Percentiles rank a stretch among this genome's conserved stretches.
Evolutionary conservation across 2,888 invertebrate genomes (phyloP).

Genomic region (Pemphredon lugubris): DNA sequence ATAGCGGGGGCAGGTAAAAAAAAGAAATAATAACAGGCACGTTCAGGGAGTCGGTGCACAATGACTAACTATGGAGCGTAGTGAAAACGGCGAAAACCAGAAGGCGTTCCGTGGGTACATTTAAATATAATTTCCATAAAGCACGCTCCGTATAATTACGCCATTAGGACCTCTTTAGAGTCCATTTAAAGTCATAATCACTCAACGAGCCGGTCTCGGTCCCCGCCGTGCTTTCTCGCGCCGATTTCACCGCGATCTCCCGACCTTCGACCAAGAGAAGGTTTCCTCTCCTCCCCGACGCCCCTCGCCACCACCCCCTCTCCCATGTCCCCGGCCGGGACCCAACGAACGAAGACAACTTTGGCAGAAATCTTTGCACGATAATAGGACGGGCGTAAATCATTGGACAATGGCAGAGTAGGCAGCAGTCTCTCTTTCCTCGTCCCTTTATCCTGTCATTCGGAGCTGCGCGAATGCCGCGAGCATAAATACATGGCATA

Average conservation of each 20-base stretch:
- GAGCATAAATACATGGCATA: constrained; percentile 57
- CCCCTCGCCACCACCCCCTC: too few species aligned
- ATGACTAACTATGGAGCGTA: constrained; percentile 5
- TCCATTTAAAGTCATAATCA: constrained; percentile 64
- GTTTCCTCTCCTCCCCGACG: constrained; percentile 2
- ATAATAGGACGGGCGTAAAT: constrained; percentile 70
- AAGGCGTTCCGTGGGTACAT: constrained; percentile 46
- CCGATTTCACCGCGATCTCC: constrained; percentile 45
- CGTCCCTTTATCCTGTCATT: constrained; percentile 60
- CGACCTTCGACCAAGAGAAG: constrained; percentile 24
- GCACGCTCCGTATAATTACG: constrained; percentile 58
- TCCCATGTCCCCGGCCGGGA: background rate
- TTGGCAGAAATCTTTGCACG: constrained; percentile 65
- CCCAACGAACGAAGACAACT: constrained; percentile 45
- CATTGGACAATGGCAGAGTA: constrained; percentile 68
- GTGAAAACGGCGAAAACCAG: constrained; percentile 47
- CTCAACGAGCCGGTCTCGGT: constrained; percentile 54
- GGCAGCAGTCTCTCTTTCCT: constrained; percentile 55
- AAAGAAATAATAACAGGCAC: background rate
- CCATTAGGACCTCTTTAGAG: constrained; percentile 64
- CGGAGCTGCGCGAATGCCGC: constrained; percentile 37
- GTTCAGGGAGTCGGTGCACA: background rate
- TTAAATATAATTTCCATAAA: constrained; percentile 63
- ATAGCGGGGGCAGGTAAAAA: too few species aligned
- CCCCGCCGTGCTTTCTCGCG: constrained; percentile 38